A percentile compares a stretch with the other conserved stretches of the same genome.
phyloP scores from a whole-genome alignment of 2,888 invertebrate species.

The Drosophila cyrtoloma region DNA sequence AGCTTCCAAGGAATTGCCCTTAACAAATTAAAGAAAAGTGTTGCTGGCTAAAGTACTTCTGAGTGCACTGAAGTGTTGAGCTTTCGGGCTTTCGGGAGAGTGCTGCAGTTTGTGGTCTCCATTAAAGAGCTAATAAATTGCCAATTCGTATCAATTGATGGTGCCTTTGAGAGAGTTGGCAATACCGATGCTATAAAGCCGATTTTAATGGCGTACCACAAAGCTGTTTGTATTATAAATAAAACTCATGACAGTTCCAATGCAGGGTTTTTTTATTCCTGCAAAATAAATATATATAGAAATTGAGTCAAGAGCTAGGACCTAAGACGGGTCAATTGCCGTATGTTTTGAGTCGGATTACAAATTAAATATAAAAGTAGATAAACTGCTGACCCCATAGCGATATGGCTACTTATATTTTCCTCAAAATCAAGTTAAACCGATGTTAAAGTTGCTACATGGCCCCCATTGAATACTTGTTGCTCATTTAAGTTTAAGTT shows the following conservation, averaged over 20 bases:
- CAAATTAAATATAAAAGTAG: background rate
- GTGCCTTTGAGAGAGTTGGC: constrained; percentile 28
- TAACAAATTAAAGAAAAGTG: constrained; percentile 39
- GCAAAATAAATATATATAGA: background rate
- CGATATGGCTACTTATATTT: background rate
- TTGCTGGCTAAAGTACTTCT: constrained; percentile 27
- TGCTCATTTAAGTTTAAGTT: background rate
- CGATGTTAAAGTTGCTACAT: background rate
- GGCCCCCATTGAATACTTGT: background rate
- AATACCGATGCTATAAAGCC: constrained; percentile 41
- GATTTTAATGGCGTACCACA: constrained; percentile 49
- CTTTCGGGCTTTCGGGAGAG: background rate
- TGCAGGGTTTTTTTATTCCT: background rate
- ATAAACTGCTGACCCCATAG: background rate
- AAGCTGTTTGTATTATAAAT: constrained; percentile 12
- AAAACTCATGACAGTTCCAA: background rate
- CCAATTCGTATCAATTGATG: constrained; percentile 53
- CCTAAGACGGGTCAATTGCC: background rate
- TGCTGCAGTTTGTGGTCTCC: constrained; percentile 30
- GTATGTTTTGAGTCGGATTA: background rate
- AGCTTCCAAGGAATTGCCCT: constrained; percentile 32
- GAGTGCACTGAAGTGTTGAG: constrained; percentile 29
- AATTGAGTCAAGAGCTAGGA: background rate
- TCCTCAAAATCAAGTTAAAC: background rate
- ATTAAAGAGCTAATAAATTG: constrained; percentile 62